Base-by-base conservation (phyloP, 2,113 vertebrate species). In the Cynopterus brachyotis region DNA sequence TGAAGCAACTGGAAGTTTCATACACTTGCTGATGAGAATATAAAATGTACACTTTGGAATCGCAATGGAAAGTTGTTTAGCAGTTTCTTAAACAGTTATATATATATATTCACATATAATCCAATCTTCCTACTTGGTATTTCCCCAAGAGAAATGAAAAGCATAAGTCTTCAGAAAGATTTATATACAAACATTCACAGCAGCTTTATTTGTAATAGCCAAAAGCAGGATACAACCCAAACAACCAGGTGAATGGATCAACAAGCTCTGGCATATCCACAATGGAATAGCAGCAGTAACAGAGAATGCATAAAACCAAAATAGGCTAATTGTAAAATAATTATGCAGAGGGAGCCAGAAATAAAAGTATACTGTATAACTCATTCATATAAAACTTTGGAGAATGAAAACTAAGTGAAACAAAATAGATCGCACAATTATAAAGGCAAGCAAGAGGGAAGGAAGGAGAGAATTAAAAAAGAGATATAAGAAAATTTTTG, bases 321-420 rank as follows among this genome's bases (percentile, higher is more conserved):
- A 81, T 5, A 87, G 3, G 32, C 67, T 94, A n/a, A 82, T 5
- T 87, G 53, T 32, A 72, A 94, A 92, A 88, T 28, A 79, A 89
- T 70, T 83, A 84, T n/a, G 45, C n/a, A 66, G 22, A 37, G 35
- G 6, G 15, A 96, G 32, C 17, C 20, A 19, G 26, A 42, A 89
- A 73, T 66, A 32, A 67, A 60, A 6, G 28, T 30, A 82, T 11
- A 67, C 28, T 53, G 45, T 28, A 42, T 57, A 45, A 57, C 35
- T 75, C 37, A 40, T 67, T 83, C 70, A 70, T 53, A 37, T 55
- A 92, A 88, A 76, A 50, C 75, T 55, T 24, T 84, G 22, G 19
- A 82, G 86, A 87, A 91, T 79, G 75, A 16, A 73, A 89, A 67
- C 9, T 73, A 89, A 76, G 76, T 87, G 30, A 92, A 93, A 94